phyloP scores from a whole-genome alignment of 2,888 invertebrate species.

The Eretmocerus hayati region DNA sequence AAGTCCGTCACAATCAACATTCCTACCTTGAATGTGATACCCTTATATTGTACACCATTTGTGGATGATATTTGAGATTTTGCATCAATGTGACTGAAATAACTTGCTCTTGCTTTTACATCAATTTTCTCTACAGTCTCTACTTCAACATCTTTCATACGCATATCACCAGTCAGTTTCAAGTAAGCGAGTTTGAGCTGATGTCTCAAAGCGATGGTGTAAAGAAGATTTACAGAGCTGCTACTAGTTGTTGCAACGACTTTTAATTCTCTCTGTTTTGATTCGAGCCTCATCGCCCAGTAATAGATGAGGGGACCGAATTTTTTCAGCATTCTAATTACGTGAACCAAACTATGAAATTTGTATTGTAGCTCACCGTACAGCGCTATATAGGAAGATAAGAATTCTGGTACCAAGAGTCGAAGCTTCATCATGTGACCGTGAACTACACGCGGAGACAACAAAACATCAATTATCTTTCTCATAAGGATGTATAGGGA shows the following conservation, averaged over 20 bases:
- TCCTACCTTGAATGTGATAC: not conserved
- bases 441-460: not conserved
- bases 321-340: not conserved
- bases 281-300: constrained; percentile 1
- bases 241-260: not conserved
- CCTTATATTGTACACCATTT: not conserved
- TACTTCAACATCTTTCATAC: not conserved
- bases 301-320: not conserved
- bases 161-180: not conserved
- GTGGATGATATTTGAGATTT: not conserved
- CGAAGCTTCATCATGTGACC: not conserved
- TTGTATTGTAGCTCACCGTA: constrained; percentile 1
- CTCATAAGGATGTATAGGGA: constrained; percentile 3
- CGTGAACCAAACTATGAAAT: constrained; percentile 3
- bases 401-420: not conserved
- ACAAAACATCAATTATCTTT: not conserved
- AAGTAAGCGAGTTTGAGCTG: constrained; percentile 3
- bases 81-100: too few relatives aligned
- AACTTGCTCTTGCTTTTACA: not conserved
- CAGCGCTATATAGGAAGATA: not conserved
- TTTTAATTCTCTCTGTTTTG: not conserved
- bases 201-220: not conserved
- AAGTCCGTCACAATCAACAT: constrained; percentile 6
- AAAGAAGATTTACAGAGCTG: not conserved
- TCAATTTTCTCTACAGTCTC: not conserved